These are phyloP conservation scores for Monarcha castaneiventris DNA, from an alignment of 2,113 vertebrate species.

Conservation along the genomic window DNA sequence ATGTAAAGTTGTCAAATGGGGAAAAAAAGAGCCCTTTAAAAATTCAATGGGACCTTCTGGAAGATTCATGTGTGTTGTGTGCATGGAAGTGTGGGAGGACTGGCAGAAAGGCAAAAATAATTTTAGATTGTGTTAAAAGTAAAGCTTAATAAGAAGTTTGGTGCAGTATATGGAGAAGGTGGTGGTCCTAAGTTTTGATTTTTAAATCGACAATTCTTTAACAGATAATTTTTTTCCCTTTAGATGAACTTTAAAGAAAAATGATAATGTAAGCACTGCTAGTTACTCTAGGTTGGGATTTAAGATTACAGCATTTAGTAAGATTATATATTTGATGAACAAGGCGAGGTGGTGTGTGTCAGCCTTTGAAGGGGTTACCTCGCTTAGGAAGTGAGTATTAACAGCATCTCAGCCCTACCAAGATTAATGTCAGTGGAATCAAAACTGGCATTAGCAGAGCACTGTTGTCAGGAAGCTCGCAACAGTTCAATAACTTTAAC, in stretches of 20 bases:
- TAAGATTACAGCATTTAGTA: conserved; percentile 76
- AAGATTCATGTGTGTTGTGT: conserved; percentile 30
- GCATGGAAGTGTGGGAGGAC: background rate
- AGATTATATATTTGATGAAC: conserved; percentile 72
- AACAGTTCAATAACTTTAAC: conserved; percentile 45
- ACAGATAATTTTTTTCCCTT: background rate
- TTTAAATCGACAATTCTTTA: conserved; percentile 33
- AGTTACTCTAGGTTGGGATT: conserved; percentile 72
- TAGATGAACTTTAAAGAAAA: conserved; percentile 58
- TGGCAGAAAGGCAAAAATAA: conserved; percentile 17
- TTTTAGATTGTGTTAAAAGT: conserved; percentile 16
- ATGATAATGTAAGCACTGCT: conserved; percentile 70
- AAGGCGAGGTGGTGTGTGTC: conserved; percentile 58
- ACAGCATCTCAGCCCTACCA: conserved; percentile 52
- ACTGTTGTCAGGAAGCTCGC: conserved; percentile 2
- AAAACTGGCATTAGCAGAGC: conserved; percentile 17
- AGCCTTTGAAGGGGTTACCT: conserved; percentile 58
- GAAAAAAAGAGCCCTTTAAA: background rate
- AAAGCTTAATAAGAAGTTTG: conserved; percentile 53
- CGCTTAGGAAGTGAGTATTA: conserved; percentile 66
- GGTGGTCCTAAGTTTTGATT: conserved; percentile 50
- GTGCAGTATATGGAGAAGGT: conserved; percentile 22
- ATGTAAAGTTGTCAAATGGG: conserved; percentile 26
- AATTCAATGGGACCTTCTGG: conserved; percentile 38
- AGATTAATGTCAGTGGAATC: conserved; percentile 58